Base-by-base conservation (phyloP, 2,113 vertebrate species). In the Sander lucioperca region DNA sequence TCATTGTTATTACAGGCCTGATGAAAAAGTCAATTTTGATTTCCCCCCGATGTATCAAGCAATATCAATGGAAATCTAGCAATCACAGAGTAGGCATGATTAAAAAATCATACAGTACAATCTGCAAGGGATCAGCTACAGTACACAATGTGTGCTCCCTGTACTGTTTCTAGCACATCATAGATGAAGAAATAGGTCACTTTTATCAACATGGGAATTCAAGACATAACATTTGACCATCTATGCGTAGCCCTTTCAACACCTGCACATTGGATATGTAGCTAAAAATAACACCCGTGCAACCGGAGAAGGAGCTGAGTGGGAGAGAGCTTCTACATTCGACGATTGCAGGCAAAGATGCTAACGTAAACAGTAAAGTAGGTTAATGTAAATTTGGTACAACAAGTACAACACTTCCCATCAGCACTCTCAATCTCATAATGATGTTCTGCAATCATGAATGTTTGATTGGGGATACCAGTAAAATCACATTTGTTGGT, bases 161-260 rank as follows among this genome's bases (percentile, higher is more conserved):
- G 43, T 77, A 71, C 68, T 74, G 79, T 88, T 90, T 90, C 80
- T 89, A 86, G 88, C 76, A 87, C 91, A 93, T 82, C 71, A 68
- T 9, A 77, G 82, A 88, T 48, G 67, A 66, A 77, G 79, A 94
- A 94, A 81, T 94, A 76, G 93, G 90, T 84, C 91, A 86, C 14
- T 68, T 61, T 23, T 27, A 80, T 62, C 82, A 76, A 77, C 88
- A 30, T 0, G 85, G 92, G 91, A 93, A 94, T 92, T 90, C 43
- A 33, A 91, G 77, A 77, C 80, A 45, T 80, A 79, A 74, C 80
- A 85, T 84, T 79, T 91, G 90, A 93, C 89, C 89, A 87, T 79
- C 51, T 21, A 66, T 76, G 80, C 79, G 7, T 43, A 70, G 87
- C 73, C 88, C 77, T 73, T 89, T 79, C 83, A 89, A 79, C 86